Conservation (phyloP, 2,888 invertebrate genomes). For the Drosophila trichaetosa region DNA sequence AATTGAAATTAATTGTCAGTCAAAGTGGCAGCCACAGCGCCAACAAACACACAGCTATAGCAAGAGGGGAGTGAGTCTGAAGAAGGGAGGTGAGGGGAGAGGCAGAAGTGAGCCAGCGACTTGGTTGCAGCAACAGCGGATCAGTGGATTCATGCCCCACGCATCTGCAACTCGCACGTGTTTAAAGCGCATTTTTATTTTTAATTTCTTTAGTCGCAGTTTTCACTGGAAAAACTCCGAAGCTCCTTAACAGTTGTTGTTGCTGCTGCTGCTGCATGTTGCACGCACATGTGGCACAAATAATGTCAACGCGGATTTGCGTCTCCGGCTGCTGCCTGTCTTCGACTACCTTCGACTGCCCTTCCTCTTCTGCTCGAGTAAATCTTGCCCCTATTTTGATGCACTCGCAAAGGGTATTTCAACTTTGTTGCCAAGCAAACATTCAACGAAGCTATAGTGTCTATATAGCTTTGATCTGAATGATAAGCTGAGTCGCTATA, state of each 20-base stretch:
- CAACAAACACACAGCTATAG: slow-evolving; percentile 4
- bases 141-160: slow-evolving; percentile 6
- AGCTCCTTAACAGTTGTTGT: slow-evolving; percentile 42
- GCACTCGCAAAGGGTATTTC: background rate
- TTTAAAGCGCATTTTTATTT: slow-evolving; percentile 69
- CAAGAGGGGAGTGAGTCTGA: background rate
- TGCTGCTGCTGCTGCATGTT: slow-evolving; percentile 28
- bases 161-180: slow-evolving; percentile 59
- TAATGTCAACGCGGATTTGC: slow-evolving; percentile 75
- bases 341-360: background rate
- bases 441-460: background rate
- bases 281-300: slow-evolving; percentile 71
- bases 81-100: background rate
- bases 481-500: background rate
- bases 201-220: slow-evolving; percentile 54
- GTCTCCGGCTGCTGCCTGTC: slow-evolving; percentile 18
- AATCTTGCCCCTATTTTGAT: slow-evolving; percentile 28
- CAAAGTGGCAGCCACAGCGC: slow-evolving; percentile 66
- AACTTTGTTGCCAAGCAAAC: background rate
- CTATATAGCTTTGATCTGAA: background rate
- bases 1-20: slow-evolving; percentile 81
- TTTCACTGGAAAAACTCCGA: slow-evolving; percentile 26
- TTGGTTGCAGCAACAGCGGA: slow-evolving; percentile 9
- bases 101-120: background rate
- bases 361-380: background rate